Base-by-base conservation (phyloP, 1,140 invertebrate species). In the Nilaparvata lugens region DNA sequence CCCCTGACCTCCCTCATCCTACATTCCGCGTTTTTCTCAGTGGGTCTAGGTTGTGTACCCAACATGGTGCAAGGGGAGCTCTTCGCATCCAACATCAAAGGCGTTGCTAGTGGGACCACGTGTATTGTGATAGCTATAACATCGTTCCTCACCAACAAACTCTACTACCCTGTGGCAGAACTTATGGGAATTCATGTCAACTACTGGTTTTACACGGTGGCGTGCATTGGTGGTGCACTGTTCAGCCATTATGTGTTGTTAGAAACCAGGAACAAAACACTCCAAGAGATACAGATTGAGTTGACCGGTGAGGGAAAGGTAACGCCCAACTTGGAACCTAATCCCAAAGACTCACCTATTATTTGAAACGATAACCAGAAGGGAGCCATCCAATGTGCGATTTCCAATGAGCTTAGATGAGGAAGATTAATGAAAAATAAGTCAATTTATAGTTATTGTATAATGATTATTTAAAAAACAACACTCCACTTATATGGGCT, bases 221-320 rank as follows among this genome's bases (percentile, higher is more conserved):
- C 82, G 70, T 87, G 86, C 45, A 74, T 84, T 7, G 24, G 81
- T 0, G 80, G 87, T 35, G 38, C 52, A 0, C 16, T 58, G 13
- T 87, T 84, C 67, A 78, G 81, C 0, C 72, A 86, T 21, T 77
- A 74, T 52, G 76, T 84, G 58, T 78, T 92, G 14, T 87, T 89
- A 0, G 89, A 93, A 74, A 93, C 90, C 0, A 91, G 89, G 74
- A 86, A 86, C 11, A 85, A 87, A 73, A 83, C 80, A 53, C 76
- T 90, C 31, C 79, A 86, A 63, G 78, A 92, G 74, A 91, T 92
- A 23, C 84, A 87, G 66, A 75, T 60, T 1, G 65, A 69, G 13
- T 43, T 75, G 6, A 16, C 45, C 13, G 31, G 31, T 35, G 7
- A 35, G 31, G 13, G 13, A 35, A 35, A 11, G 13, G 31, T 35